Conservation (phyloP, 1,140 invertebrate genomes). For the Himalopsyche phryganea region DNA sequence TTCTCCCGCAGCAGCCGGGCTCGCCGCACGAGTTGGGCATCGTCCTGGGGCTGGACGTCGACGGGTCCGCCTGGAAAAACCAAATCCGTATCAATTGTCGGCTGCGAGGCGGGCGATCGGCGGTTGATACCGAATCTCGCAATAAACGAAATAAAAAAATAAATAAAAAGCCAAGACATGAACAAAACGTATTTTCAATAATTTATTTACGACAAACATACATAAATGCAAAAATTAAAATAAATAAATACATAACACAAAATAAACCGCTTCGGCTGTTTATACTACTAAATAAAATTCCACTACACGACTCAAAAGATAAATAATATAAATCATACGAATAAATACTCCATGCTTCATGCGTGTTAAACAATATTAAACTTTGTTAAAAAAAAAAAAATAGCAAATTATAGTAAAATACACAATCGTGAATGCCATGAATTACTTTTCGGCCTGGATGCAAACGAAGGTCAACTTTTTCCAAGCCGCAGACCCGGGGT, state of each 20-base stretch:
- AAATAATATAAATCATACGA: neutral
- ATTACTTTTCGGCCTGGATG: too few species aligned
- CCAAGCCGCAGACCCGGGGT: too few species aligned
- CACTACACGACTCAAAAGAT: neutral
- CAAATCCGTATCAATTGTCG: constrained; percentile 25
- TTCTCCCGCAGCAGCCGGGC: constrained; percentile 42
- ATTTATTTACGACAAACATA: constrained; percentile 32
- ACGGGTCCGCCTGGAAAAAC: constrained; percentile 23
- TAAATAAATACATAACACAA: neutral
- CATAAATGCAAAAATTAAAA: constrained; percentile 29
- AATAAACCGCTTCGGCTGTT: neutral
- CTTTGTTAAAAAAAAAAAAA: constrained; percentile 15
- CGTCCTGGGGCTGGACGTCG: neutral
- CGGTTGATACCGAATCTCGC: too few species aligned
- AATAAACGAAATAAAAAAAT: constrained; percentile 4
- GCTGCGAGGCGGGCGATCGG: neutral
- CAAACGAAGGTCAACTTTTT: neutral
- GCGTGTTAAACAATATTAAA: neutral
- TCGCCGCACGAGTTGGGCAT: neutral
- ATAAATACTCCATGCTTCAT: neutral
- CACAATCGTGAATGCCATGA: too few species aligned
- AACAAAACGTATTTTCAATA: constrained; percentile 25
- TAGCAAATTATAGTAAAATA: constrained; percentile 1
- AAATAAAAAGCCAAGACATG: constrained; percentile 32
- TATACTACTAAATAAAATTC: neutral